Conservation (phyloP, 2,797 vertebrate genomes). For the Buphagus erythrorhynchus region DNA sequence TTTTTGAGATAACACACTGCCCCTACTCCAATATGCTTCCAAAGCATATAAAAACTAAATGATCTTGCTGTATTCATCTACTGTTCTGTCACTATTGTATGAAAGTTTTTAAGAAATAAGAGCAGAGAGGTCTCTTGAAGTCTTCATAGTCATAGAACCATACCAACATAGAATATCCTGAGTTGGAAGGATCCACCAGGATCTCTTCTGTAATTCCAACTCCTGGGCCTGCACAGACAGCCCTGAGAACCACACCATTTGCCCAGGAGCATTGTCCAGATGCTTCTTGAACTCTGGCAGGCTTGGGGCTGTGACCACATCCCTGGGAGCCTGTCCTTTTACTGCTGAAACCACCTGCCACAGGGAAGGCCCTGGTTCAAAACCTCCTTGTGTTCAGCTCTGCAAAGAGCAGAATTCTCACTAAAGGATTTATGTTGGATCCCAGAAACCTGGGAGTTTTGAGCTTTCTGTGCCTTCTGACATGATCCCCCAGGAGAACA, state of each 20-base stretch:
- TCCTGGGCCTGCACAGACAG: not conserved
- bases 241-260: not conserved
- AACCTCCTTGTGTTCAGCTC: not conserved
- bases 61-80: not conserved
- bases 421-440: not conserved
- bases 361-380: not conserved
- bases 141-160: not conserved
- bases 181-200: not conserved
- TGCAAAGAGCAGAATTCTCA: not conserved
- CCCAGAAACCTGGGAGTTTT: too few species aligned
- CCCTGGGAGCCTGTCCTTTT: not conserved
- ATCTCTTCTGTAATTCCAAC: not conserved
- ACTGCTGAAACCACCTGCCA: not conserved
- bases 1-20: not conserved
- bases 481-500: too few species aligned
- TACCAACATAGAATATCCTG: not conserved
- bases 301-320: not conserved
- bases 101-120: not conserved
- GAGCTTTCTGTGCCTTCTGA: too few species aligned
- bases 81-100: not conserved
- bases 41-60: not conserved
- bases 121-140: not conserved
- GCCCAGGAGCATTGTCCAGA: accelerated
- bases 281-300: not conserved
- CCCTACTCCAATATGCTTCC: not conserved